phyloP scores from a whole-genome alignment of 1,140 invertebrate species.

The Papilio polyxenes region DNA sequence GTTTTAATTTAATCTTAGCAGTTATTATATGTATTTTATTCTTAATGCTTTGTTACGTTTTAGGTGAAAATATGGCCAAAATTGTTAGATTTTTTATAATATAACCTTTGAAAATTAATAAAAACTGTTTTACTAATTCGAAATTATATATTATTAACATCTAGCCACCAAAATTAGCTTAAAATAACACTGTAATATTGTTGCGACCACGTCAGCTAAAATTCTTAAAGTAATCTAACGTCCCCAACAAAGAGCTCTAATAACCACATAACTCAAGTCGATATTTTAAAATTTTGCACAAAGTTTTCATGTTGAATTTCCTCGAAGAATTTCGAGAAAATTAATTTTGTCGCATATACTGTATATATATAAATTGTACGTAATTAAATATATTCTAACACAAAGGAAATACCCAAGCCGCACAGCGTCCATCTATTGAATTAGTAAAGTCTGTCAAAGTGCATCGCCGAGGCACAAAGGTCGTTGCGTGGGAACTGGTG shows the following conservation, averaged over 20 bases:
- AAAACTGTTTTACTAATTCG: neutral
- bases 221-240: neutral
- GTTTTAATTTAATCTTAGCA: neutral
- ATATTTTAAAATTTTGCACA: conserved; percentile 15
- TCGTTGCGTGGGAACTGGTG: conserved; percentile 75
- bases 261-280: conserved; percentile 13
- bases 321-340: conserved; percentile 29
- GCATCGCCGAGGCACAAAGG: conserved; percentile 77
- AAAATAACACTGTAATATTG: neutral
- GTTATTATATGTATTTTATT: neutral
- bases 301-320: conserved; percentile 10
- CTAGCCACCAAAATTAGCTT: neutral
- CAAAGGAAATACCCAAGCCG: conserved; percentile 46
- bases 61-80: neutral
- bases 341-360: conserved; percentile 33
- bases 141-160: neutral
- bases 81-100: neutral
- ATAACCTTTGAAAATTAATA: neutral
- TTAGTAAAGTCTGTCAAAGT: conserved; percentile 80
- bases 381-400: conserved; percentile 39
- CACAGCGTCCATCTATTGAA: conserved; percentile 76
- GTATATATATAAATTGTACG: conserved; percentile 27
- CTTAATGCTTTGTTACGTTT: neutral
- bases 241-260: conserved; percentile 1
- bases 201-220: neutral